Evolutionary conservation across 1,140 invertebrate species (phyloP).

Genomic region (Brachionus calyciflorus): DNA sequence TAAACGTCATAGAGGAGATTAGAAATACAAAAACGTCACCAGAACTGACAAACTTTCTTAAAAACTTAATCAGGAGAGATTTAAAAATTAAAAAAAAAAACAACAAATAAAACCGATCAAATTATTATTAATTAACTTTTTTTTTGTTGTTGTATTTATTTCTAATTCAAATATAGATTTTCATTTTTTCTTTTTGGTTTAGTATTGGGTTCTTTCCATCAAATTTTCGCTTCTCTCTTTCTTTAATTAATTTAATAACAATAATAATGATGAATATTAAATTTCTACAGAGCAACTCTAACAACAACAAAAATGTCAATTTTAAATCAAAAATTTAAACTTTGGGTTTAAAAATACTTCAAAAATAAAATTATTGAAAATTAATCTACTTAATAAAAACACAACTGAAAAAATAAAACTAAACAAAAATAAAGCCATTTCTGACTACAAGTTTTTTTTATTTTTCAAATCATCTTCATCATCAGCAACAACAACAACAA

Average conservation of each 20-base stretch:
- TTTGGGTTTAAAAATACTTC: background rate
- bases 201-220: background rate
- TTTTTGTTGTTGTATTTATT: background rate
- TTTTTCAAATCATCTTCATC: background rate
- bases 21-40: constrained; percentile 21
- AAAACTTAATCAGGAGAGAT: too few species aligned
- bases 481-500: background rate
- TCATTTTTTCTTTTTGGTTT: constrained; percentile 2
- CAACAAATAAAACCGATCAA: constrained; percentile 27
- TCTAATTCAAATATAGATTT: too few species aligned
- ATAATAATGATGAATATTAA: background rate
- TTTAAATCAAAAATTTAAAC: constrained; percentile 23
- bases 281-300: background rate
- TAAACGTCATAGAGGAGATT: background rate
- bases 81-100: background rate
- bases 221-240: background rate
- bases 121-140: constrained; percentile 44
- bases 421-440: too few species aligned
- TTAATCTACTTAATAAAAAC: background rate
- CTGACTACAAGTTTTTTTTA: too few species aligned
- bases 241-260: constrained; percentile 7
- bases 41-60: too few species aligned
- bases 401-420: constrained; percentile 1
- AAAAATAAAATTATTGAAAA: constrained; percentile 5
- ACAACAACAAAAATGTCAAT: constrained; percentile 17